These are phyloP conservation scores for Cephalopachus bancanus DNA, from an alignment of 2,797 vertebrate genomes.

Conservation along the genomic window DNA sequence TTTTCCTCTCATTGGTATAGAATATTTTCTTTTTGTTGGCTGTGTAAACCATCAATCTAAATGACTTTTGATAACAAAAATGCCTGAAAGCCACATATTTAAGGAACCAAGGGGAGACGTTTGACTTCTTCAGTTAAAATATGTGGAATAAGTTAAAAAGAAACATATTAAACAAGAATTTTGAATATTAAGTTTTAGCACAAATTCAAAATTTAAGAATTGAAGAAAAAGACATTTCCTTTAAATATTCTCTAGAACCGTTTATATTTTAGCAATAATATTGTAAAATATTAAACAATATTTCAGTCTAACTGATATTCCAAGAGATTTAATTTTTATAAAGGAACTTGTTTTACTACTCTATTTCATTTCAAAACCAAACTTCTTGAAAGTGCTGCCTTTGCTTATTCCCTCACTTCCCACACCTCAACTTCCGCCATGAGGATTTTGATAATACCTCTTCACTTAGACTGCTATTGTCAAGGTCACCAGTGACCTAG, in stretches of 20 bases:
- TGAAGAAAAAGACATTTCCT: slow-evolving; percentile 51
- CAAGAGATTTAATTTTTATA: background rate
- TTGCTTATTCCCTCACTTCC: too few relatives aligned
- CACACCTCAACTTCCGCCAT: rapidly evolving
- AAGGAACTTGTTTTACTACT: background rate
- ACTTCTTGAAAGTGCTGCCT: background rate
- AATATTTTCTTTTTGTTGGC: background rate
- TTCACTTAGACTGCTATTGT: background rate
- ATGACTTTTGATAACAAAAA: slow-evolving; percentile 54
- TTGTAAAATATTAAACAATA: background rate
- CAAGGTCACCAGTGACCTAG: background rate
- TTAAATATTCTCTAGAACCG: slow-evolving; percentile 43
- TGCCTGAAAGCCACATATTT: slow-evolving; percentile 20
- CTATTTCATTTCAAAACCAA: background rate
- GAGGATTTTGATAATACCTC: background rate
- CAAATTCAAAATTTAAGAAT: slow-evolving; percentile 70
- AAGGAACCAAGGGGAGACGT: slow-evolving; percentile 25
- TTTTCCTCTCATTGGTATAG: background rate
- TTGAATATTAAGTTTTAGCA: slow-evolving; percentile 63
- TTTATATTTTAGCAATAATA: slow-evolving; percentile 18
- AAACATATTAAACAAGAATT: slow-evolving; percentile 59
- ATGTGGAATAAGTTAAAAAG: slow-evolving; percentile 59
- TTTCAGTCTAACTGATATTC: slow-evolving; percentile 35
- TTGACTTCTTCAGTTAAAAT: slow-evolving; percentile 52
- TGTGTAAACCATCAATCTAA: slow-evolving; percentile 29